Percentiles rank a stretch among this genome's conserved stretches.
Evolutionary conservation across 2,888 invertebrate genomes (phyloP).

Genomic region (Acanthacorydalis orientalis): DNA sequence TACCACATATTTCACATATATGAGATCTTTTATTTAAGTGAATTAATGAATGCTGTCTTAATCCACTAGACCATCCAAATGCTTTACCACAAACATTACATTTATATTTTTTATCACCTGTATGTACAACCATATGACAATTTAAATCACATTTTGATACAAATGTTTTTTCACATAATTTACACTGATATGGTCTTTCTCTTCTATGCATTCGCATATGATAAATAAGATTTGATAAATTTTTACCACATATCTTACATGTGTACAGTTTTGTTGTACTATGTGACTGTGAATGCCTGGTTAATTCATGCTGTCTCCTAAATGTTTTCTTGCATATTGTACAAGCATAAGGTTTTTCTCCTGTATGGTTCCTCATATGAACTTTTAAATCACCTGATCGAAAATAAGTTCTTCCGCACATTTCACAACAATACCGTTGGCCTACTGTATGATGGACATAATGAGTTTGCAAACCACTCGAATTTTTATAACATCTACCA

Average conservation of each 20-base stretch:
- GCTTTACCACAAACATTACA: neutral
- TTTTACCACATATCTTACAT: neutral
- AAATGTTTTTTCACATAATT: neutral
- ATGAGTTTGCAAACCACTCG: neutral
- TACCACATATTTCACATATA: neutral
- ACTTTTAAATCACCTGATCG: neutral
- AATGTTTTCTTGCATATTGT: neutral
- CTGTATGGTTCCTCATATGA: neutral
- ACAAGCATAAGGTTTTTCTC: neutral
- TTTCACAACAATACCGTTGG: neutral
- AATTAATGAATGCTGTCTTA: neutral
- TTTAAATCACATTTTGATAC: neutral
- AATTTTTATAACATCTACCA: neutral
- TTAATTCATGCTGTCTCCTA: neutral
- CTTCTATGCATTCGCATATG: neutral
- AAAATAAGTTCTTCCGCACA: neutral
- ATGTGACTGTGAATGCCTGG: neutral
- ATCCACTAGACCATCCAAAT: neutral
- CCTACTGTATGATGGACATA: neutral
- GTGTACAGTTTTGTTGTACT: neutral
- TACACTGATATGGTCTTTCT: neutral
- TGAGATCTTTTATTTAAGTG: neutral
- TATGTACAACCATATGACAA: neutral
- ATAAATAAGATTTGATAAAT: neutral
- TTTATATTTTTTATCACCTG: neutral